These are phyloP conservation scores for Epicampocera succincta DNA, from an alignment of 2,888 invertebrate genomes.

Conservation along the genomic window DNA sequence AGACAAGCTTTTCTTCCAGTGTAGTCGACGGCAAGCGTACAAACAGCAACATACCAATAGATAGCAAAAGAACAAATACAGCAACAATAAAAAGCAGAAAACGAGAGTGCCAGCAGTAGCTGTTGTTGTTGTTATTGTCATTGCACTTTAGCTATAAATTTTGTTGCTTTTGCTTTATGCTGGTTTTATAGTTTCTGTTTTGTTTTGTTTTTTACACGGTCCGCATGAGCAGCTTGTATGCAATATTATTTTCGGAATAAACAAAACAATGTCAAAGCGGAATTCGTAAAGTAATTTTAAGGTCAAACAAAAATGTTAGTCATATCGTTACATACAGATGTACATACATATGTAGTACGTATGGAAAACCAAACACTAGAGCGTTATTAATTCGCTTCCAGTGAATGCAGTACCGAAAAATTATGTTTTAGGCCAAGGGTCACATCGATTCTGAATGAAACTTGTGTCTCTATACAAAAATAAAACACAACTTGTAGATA, in stretches of 20 bases:
- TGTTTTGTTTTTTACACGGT: slow-evolving; percentile 27
- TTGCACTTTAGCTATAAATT: slow-evolving; percentile 16
- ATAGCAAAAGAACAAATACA: not conserved
- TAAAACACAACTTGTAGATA: slow-evolving; percentile 49
- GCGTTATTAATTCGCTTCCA: too few species aligned
- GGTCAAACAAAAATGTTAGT: slow-evolving; percentile 68
- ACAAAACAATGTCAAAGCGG: slow-evolving; percentile 68
- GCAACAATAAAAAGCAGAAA: slow-evolving; percentile 26
- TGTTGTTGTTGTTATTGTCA: slow-evolving; percentile 7
- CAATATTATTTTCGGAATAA: slow-evolving; percentile 66
- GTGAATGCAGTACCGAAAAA: too few species aligned
- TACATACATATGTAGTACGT: not conserved
- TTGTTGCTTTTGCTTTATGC: slow-evolving; percentile 8
- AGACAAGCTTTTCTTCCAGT: slow-evolving; percentile 37
- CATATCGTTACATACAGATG: slow-evolving; percentile 37
- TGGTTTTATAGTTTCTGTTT: not conserved
- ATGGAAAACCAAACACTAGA: too few species aligned
- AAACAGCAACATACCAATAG: not conserved
- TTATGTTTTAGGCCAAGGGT: too few species aligned
- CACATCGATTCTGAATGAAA: too few species aligned
- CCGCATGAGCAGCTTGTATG: slow-evolving; percentile 7
- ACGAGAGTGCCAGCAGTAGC: slow-evolving; percentile 27
- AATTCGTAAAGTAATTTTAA: slow-evolving; percentile 67
- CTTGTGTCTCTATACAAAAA: slow-evolving; percentile 22
- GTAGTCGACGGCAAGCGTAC: slow-evolving; percentile 20